Evolutionary conservation across 2,888 invertebrate species (phyloP).

Genomic region (Philopedon plagiatum): DNA sequence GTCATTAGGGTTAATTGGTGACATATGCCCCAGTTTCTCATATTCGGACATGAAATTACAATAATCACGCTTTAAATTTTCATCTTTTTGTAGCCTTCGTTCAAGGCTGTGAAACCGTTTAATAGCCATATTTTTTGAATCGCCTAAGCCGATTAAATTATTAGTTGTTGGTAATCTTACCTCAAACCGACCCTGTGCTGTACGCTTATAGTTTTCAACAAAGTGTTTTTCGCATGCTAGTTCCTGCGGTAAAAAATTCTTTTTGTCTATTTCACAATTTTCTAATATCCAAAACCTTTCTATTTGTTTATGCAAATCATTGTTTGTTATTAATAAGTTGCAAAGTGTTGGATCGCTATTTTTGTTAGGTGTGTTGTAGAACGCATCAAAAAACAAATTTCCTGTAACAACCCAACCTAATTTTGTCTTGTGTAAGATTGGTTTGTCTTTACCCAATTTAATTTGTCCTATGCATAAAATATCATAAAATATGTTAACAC

Average conservation of each 20-base stretch:
- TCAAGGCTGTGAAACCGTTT: not conserved
- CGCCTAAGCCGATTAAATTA: not conserved
- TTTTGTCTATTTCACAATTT: not conserved
- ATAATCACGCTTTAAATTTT: not conserved
- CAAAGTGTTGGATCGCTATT: not conserved
- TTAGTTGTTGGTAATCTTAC: not conserved
- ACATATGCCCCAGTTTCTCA: constrained; percentile 4
- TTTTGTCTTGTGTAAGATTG: constrained; percentile 17
- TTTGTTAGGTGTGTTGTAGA: not conserved
- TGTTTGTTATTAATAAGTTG: constrained; percentile 7
- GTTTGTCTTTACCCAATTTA: not conserved
- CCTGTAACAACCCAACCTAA: constrained; percentile 25
- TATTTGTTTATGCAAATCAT: constrained; percentile 8
- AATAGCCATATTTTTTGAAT: not conserved
- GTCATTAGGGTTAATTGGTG: no score
- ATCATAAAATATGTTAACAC: constrained; percentile 1
- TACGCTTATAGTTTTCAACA: not conserved
- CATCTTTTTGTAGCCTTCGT: not conserved
- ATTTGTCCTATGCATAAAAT: constrained; percentile 9
- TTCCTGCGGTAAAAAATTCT: not conserved
- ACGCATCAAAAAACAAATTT: not conserved
- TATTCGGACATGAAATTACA: not conserved
- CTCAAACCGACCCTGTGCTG: not conserved
- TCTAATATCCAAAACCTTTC: constrained; percentile 13
- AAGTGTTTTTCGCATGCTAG: not conserved